A percentile compares a stretch with the other conserved stretches of the same genome.
These are phyloP conservation scores for Chelidonichthys spinosus DNA, from an alignment of 2,797 vertebrate genomes.

Conservation along the genomic window DNA sequence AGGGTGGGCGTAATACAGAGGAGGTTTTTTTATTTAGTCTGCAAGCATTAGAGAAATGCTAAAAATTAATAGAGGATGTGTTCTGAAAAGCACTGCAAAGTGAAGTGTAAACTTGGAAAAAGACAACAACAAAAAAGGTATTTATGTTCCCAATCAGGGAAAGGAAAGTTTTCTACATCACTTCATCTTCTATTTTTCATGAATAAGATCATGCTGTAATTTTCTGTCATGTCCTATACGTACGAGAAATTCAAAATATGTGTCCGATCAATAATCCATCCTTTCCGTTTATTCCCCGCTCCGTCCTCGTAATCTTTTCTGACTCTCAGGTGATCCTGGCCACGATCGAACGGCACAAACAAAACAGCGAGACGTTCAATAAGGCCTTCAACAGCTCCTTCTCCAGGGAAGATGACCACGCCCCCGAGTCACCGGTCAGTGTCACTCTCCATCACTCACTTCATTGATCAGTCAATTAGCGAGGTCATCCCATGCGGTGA, in stretches of 20 bases:
- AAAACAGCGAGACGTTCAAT: slow-evolving; percentile 96
- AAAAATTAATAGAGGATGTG: slow-evolving; percentile 3
- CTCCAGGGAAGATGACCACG: slow-evolving; percentile 90
- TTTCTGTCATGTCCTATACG: background rate
- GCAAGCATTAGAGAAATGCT: background rate
- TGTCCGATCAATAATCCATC: slow-evolving; percentile 29
- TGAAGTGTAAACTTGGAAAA: slow-evolving; percentile 6
- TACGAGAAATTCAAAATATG: background rate
- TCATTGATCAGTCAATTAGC: slow-evolving; percentile 44
- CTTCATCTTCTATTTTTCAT: background rate
- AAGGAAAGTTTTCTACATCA: slow-evolving; percentile 12
- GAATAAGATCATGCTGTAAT: background rate
- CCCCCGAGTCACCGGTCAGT: slow-evolving; percentile 89
- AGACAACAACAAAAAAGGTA: background rate
- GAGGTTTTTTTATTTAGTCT: background rate
- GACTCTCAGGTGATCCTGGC: slow-evolving; percentile 89
- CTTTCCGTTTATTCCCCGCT: background rate
- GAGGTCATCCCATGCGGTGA: slow-evolving; percentile 30
- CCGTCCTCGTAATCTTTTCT: slow-evolving; percentile 16
- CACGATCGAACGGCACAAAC: slow-evolving; percentile 95
- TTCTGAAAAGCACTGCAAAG: slow-evolving; percentile 9
- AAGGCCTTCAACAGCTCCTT: slow-evolving; percentile 92
- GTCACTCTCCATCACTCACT: slow-evolving; percentile 26
- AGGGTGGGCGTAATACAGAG: slow-evolving; percentile 5
- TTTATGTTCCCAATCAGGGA: slow-evolving; percentile 23